These are phyloP conservation scores for Allobates femoralis DNA, from an alignment of 2,797 vertebrate genomes.

Conservation along the genomic window DNA sequence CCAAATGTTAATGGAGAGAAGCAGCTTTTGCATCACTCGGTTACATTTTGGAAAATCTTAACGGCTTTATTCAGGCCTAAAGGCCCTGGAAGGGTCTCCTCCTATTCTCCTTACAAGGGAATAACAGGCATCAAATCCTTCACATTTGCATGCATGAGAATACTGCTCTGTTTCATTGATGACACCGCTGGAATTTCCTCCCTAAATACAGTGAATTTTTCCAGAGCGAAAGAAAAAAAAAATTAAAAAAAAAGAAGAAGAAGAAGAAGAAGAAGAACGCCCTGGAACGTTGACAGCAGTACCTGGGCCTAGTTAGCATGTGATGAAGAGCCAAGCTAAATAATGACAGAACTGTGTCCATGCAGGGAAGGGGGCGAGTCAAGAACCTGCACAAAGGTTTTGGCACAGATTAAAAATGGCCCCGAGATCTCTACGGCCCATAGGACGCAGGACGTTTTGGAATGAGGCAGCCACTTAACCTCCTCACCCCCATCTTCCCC, in stretches of 20 bases:
- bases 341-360: constrained; percentile 9
- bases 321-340: constrained; percentile 22
- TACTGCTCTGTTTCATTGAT: constrained; percentile 35
- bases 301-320: constrained; percentile 22
- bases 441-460: constrained; percentile 38
- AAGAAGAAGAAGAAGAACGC: neutral
- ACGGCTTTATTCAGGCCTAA: neutral
- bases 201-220: constrained; percentile 23
- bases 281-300: constrained; percentile 7
- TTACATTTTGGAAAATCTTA: constrained; percentile 17
- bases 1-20: constrained; percentile 47
- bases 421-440: neutral
- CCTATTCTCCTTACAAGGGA: constrained; percentile 35
- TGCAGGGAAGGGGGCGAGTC: neutral
- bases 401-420: constrained; percentile 1
- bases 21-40: constrained; percentile 16
- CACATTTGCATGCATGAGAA: constrained; percentile 36
- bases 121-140: neutral
- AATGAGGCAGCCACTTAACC: constrained; percentile 56
- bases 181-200: constrained; percentile 55
- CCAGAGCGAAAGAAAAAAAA: too few relatives aligned
- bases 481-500: constrained; percentile 53
- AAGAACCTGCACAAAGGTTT: neutral
- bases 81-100: constrained; percentile 1
- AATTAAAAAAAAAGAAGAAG: too few relatives aligned